A percentile compares a stretch with the other conserved stretches of the same genome.
phyloP scores from a whole-genome alignment of 2,113 vertebrate genomes.

The Hippocampus abdominalis region DNA sequence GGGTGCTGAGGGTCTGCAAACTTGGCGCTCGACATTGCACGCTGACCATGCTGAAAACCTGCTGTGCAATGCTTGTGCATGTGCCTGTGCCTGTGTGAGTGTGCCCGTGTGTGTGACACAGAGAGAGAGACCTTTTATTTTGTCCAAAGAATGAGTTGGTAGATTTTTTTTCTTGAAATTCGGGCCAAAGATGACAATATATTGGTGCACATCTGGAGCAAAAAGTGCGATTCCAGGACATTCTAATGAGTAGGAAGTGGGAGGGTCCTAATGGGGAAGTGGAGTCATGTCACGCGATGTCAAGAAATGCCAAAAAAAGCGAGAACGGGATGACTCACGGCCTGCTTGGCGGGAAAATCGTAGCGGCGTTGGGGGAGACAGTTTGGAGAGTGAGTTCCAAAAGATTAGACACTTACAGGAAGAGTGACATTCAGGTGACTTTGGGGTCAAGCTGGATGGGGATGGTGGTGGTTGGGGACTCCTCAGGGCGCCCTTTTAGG shows the following conservation, averaged over 20 bases:
- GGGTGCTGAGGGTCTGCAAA: constrained; percentile 46
- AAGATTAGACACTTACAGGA: constrained; percentile 21
- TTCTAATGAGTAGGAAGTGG: background rate
- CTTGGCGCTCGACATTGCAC: constrained; percentile 40
- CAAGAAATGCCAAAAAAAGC: constrained; percentile 36
- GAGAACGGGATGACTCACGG: constrained; percentile 60
- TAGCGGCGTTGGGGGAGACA: constrained; percentile 41
- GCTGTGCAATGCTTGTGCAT: constrained; percentile 32
- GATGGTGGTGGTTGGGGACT: constrained; percentile 6
- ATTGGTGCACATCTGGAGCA: background rate
- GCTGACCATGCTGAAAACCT: constrained; percentile 43
- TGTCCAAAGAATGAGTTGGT: background rate
- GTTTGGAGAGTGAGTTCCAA: constrained; percentile 35
- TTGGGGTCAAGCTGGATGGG: background rate
- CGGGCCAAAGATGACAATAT: background rate
- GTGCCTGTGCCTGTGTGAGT: constrained; percentile 19
- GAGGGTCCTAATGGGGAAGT: constrained; percentile 15
- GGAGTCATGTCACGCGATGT: constrained; percentile 13
- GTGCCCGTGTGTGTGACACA: constrained; percentile 1
- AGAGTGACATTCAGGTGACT: constrained; percentile 2
- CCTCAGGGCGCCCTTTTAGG: constrained; percentile 6
- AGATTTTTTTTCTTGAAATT: too few species aligned
- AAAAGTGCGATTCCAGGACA: background rate
- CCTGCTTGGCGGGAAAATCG: constrained; percentile 55
- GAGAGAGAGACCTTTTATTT: background rate